phyloP scores from a whole-genome alignment of 2,113 vertebrate species.

The Nycticebus coucang region DNA sequence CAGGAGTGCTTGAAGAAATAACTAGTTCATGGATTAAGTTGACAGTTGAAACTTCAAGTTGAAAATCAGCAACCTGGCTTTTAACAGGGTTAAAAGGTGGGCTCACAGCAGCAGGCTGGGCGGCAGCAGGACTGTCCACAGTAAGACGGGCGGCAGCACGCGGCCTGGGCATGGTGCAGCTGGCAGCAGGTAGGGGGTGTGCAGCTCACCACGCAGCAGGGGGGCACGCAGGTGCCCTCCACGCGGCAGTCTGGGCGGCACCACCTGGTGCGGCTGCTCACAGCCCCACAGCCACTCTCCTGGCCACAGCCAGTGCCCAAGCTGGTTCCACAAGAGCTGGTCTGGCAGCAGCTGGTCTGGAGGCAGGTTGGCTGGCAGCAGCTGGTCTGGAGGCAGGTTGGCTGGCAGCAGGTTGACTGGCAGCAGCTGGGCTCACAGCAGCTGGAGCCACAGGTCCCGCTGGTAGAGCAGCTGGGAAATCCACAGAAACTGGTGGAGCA shows the following conservation, averaged over 20 bases:
- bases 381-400: not conserved
- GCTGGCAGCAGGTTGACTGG: not conserved
- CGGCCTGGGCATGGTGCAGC: constrained; percentile 42
- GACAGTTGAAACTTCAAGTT: constrained; percentile 29
- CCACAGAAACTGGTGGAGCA: constrained; percentile 64
- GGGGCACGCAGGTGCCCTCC: constrained; percentile 74
- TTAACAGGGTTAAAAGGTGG: constrained; percentile 23
- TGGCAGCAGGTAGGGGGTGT: constrained; percentile 41
- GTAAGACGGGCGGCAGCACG: constrained; percentile 56
- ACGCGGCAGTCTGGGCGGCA: constrained; percentile 74
- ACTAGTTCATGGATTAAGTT: not conserved
- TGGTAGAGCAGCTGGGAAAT: constrained; percentile 12
- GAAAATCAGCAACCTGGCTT: not conserved
- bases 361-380: too few relatives aligned
- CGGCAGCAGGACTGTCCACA: constrained; percentile 63
- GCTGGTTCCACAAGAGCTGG: not conserved
- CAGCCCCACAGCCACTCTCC: not conserved
- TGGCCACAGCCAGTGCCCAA: not conserved
- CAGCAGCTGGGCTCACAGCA: not conserved
- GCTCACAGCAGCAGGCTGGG: constrained; percentile 50
- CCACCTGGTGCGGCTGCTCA: constrained; percentile 71
- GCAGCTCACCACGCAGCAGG: constrained; percentile 72
- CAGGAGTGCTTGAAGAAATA: not conserved
- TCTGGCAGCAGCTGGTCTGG: not conserved
- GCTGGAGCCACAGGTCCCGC: not conserved